Percentiles rank a stretch among this genome's conserved stretches.
phyloP scores from a whole-genome alignment of 2,113 vertebrate species.

The Daphoenositta chrysoptera region DNA sequence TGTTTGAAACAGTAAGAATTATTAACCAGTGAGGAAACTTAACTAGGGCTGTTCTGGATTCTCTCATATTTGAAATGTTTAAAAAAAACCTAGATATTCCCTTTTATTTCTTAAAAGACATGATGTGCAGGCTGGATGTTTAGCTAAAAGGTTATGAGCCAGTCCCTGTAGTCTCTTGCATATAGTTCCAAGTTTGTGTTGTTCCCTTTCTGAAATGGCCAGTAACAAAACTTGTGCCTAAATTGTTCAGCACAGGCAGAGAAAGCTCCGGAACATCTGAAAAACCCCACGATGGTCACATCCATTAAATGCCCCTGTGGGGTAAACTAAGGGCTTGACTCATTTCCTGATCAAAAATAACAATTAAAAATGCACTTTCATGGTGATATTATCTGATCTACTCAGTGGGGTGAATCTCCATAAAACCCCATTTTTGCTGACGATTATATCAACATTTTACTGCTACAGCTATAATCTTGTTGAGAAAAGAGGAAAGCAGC shows the following conservation, averaged over 20 bases:
- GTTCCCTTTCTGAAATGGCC: not conserved
- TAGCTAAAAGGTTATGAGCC: not conserved
- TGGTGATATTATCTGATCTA: not conserved
- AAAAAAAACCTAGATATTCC: not conserved
- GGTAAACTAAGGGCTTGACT: not conserved
- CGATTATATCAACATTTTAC: not conserved
- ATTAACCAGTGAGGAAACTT: not conserved
- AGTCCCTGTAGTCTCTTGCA: not conserved
- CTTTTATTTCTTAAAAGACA: not conserved
- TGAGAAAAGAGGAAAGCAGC: not conserved
- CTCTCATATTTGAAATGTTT: not conserved
- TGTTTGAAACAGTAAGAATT: not conserved
- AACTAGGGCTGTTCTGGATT: not conserved
- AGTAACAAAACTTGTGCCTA: not conserved
- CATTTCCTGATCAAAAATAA: not conserved
- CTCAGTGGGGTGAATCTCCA: not conserved
- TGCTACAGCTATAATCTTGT: not conserved
- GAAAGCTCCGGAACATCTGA: not conserved
- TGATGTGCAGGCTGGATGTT: not conserved
- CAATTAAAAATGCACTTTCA: not conserved
- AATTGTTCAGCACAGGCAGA: not conserved
- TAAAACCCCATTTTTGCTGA: not conserved
- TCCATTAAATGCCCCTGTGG: not conserved
- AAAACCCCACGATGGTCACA: not conserved
- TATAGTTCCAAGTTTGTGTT: not conserved